Base-by-base conservation (phyloP, 2,797 vertebrate species). In the Sebastes steindachneri region DNA sequence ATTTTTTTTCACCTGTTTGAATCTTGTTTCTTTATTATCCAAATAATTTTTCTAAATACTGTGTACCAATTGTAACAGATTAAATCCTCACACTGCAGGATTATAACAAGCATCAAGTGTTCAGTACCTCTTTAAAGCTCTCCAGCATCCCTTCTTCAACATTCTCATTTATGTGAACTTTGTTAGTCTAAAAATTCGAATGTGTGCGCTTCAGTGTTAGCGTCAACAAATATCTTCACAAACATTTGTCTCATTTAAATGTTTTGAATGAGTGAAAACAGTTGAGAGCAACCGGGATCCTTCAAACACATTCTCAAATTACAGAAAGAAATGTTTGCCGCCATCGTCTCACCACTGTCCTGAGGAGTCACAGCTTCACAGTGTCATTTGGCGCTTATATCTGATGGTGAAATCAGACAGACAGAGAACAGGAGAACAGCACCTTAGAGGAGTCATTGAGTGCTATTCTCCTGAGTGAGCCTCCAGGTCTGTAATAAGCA, bases 401-500 rank as follows among this genome's bases (percentile, higher is more conserved):
- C 87, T 79, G 85, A 81, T 31, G 75, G 78, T 59, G 70, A 88
- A 81, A 66, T 45, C 62, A 63, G 48, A 53, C 19, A 3, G 69
- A 75, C 28, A 33, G 64, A 77, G 10, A 35, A 21, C 3, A 1
- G 7, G 4, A 57, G 25, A 58, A n/a, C 21, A 19, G 69, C 19
- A 53, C 5, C 45, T 35, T 64, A 53, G n/a, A 35, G 48, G 26
- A 63, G 45, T 63, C 35, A 31, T 2, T 31, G 5, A 21, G 19
- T 33, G 72, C 80, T 96, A 96, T 79, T 96, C 95, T 70, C 92
- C 93, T 7, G 95, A 90, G 37, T 91, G 95, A 87, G 90, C 90
- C 77, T 98, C 97, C 89, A 97, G 91, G 76, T 97, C 96, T 66
- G 96, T 95, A 87, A 99, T 98, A 70, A 99, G 96, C 77, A 98